These are phyloP conservation scores for Lacerta agilis DNA, from an alignment of 2,797 vertebrate species.

Conservation along the genomic window DNA sequence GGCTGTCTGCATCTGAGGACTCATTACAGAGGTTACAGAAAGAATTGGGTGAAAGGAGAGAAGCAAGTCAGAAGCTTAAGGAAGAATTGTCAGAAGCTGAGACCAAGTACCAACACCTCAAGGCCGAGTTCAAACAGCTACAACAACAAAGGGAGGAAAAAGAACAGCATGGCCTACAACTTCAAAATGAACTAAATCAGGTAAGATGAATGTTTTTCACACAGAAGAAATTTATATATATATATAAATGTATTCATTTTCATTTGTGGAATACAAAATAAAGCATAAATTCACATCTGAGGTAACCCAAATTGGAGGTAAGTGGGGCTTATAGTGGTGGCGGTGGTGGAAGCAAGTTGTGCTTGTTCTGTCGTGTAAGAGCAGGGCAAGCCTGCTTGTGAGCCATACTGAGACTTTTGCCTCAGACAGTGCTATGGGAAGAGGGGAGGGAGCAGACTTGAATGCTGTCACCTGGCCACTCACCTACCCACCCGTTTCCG, in stretches of 20 bases:
- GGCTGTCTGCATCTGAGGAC: slow-evolving; percentile 82
- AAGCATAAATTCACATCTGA: neutral
- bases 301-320: neutral
- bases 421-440: too few relatives aligned
- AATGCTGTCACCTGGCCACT: too few relatives aligned
- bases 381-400: too few relatives aligned
- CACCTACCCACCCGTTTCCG: too few relatives aligned
- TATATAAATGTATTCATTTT: neutral
- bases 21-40: slow-evolving; percentile 84
- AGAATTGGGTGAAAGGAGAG: slow-evolving; percentile 84
- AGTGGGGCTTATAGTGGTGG: neutral
- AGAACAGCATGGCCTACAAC: slow-evolving; percentile 90
- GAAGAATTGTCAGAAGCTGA: slow-evolving; percentile 88
- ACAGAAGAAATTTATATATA: neutral
- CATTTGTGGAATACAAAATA: neutral
- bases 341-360: neutral
- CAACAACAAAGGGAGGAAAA: slow-evolving; percentile 94
- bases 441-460: too few relatives aligned
- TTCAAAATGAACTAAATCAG: slow-evolving; percentile 93
- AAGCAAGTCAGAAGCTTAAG: slow-evolving; percentile 85
- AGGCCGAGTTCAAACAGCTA: slow-evolving; percentile 92
- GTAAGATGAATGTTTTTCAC: slow-evolving; percentile 72
- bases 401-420: too few relatives aligned
- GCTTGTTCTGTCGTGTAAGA: neutral
- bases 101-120: slow-evolving; percentile 89